Base-by-base conservation (phyloP, 1,140 invertebrate species). In the Dolichoris vasculosae region DNA sequence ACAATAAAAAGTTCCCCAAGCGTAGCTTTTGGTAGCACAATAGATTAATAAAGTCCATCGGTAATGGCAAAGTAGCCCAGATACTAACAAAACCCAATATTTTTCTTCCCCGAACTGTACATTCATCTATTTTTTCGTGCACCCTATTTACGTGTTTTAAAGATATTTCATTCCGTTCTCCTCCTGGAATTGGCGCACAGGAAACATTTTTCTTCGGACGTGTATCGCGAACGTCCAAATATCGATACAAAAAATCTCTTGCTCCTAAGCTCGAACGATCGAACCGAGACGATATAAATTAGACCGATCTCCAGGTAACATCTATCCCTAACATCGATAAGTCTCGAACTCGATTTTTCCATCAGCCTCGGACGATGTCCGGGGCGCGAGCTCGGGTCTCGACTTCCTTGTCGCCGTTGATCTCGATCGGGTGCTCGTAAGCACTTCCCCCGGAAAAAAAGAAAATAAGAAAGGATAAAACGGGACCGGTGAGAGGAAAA, bases 301-400 rank as follows among this genome's bases (percentile, higher is more conserved):
- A 30, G 69, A 30, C 69, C 20, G 35, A 71, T 71, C 69, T 71
- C 69, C 9, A 40, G 35, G n/a, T 38, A 30, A 17, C 35, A 71
- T 67, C 32, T 67, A 32, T 15, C 11, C 64, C 15, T 2, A 17
- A 15, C 13, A 67, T 67, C 67, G 67, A 69, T 69, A 69, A 69
- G 67, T 38, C 35, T 69, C 64, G n/a, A 35, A 67, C 3, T 67
- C 67, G 67, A 69, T 69, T 69, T 69, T 69, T 38, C 67, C 67
- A 69, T 35, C 67, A 23, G 1, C 15, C n/a, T n/a, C n/a, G n/a
- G n/a, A 32, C 32, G 15, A 2, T n/a, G 32, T 32, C n/a, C 32
- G 1, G 67, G 0, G n/a, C 17, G 38, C 38, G 38, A 3, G n/a
- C 17, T 20, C 38, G 38, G 1, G 63, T 2, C 32, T 35, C 1